Conservation (phyloP, 1,140 invertebrate genomes). For the Pteromalus puparum region DNA sequence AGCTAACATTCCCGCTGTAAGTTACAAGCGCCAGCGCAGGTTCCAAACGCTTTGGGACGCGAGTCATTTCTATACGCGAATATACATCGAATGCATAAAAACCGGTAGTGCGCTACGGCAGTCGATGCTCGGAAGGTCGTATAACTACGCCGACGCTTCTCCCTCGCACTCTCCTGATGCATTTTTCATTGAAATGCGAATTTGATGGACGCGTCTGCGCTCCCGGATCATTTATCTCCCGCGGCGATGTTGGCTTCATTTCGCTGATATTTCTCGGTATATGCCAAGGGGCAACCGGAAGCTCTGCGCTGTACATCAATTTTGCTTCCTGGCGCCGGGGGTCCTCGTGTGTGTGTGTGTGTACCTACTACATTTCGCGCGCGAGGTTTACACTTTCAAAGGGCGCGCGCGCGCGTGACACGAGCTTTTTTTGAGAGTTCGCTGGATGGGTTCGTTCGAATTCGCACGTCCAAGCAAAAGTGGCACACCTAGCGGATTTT, state of each 20-base stretch:
- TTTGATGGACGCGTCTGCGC: slow-evolving; percentile 49
- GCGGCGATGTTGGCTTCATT: slow-evolving; percentile 22
- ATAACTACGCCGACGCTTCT: not conserved
- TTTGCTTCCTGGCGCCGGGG: slow-evolving; percentile 11
- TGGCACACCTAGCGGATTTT: no score
- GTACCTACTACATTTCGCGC: not conserved
- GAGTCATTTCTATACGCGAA: not conserved
- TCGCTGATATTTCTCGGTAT: slow-evolving; percentile 32
- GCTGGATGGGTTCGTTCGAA: not conserved
- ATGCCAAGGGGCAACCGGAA: slow-evolving; percentile 12
- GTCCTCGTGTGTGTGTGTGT: not conserved
- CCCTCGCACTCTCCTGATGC: slow-evolving; percentile 2
- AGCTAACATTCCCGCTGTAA: not conserved
- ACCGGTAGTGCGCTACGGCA: no score
- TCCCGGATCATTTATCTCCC: slow-evolving; percentile 43
- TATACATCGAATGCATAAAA: not conserved
- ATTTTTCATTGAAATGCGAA: slow-evolving; percentile 53
- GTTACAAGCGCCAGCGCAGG: not conserved
- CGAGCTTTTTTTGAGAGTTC: not conserved
- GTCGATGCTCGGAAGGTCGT: not conserved
- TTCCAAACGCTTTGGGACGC: not conserved
- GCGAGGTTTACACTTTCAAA: slow-evolving; percentile 26
- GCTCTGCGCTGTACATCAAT: slow-evolving; percentile 37
- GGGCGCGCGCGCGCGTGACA: not conserved
- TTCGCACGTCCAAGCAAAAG: no score